Base-by-base conservation (phyloP, 2,888 invertebrate genomes). In the Limulus polyphemus region DNA sequence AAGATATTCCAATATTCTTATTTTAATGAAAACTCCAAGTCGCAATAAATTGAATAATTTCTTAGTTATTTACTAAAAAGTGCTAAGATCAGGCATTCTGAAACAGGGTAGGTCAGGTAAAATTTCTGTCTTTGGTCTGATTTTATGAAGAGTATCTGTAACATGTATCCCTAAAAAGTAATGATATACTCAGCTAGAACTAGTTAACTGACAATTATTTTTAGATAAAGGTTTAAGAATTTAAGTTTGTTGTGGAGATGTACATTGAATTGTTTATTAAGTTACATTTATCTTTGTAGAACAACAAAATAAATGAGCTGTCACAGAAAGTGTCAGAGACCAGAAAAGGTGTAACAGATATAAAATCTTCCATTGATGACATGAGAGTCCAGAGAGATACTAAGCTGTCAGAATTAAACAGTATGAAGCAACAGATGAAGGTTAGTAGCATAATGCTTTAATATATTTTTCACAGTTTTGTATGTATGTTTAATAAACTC, bases 361-460 rank as follows among this genome's bases (percentile, higher is more conserved):
- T 92, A 2, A 97, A 97, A 77, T 83, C 89, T 1, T 89, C 90
- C n/a, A 99, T 99, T 62, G 98, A 99, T 75, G 88, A 89, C 0
- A 97, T 97, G 97, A 71, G 83, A 59, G 82, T 86, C 0, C 90
- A 90, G n/a, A 82, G 98, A 5, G 98, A 99, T 75, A 80, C 86
- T 0, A 91, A 91, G 70, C 85, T 97, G 82, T 81, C 85, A 5
- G 91, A 91, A 70, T 88, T 90, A 86, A 32, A 16, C 14, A 83
- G 87, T 10, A 84, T 57, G 59, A 54, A 54, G 32, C 16, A 17
- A 32, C 54, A 54, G 32, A 54, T 54, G 16, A 54, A 54, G 14
- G 32, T 32, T 32, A 32, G 32, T 32, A 32, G 32, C 32, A 5
- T 32, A 32, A 5, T 32, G 32, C 32, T 32, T 32, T 32, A 5